phyloP scores from a whole-genome alignment of 2,797 vertebrate species.

The Channa striata region DNA sequence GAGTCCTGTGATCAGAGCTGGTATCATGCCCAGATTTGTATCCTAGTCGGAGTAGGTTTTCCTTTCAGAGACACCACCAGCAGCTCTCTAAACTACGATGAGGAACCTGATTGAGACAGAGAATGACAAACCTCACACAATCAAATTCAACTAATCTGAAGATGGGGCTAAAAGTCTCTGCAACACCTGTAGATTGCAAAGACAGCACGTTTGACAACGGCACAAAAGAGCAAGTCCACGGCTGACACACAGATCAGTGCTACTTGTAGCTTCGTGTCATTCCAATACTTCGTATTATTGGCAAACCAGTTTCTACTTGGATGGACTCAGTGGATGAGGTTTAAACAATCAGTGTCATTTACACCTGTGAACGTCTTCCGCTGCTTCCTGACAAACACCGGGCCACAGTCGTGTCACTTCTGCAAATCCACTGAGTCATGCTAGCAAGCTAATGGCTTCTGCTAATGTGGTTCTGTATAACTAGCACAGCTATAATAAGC shows the following conservation, averaged over 20 bases:
- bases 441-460: slow-evolving; percentile 74
- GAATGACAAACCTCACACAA: no score
- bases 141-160: no score
- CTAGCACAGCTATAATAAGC: neutral
- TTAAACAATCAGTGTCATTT: neutral
- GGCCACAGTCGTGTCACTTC: slow-evolving; percentile 63
- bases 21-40: slow-evolving; percentile 1
- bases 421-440: slow-evolving; percentile 87
- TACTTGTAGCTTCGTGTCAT: neutral
- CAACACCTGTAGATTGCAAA: slow-evolving; percentile 24
- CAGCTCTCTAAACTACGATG: neutral
- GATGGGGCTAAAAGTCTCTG: neutral
- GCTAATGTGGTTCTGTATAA: neutral
- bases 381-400: slow-evolving; percentile 33
- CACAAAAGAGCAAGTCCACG: slow-evolving; percentile 34
- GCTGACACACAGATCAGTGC: neutral
- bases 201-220: neutral
- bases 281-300: neutral
- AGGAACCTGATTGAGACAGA: neutral
- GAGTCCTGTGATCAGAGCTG: slow-evolving; percentile 18
- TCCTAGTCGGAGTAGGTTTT: neutral
- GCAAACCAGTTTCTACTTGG: rapidly evolving
- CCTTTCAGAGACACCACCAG: neutral
- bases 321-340: rapidly evolving
- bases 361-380: neutral